Conservation (phyloP, 2,888 invertebrate genomes). For the Glyphotaelius pellucidus region DNA sequence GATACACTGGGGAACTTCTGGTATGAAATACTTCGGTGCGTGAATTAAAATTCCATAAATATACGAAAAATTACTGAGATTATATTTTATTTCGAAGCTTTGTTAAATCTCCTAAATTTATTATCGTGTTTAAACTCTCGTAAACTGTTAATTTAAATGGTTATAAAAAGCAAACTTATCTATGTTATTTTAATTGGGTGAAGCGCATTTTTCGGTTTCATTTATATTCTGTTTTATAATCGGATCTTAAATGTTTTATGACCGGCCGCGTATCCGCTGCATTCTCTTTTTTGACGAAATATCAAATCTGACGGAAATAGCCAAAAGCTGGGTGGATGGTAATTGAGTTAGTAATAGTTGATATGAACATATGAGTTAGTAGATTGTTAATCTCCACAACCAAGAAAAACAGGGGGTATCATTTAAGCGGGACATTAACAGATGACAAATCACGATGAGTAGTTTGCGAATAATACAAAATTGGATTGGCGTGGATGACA, state of each 20-base stretch:
- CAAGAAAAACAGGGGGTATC: background rate
- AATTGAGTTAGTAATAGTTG: background rate
- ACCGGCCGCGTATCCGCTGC: background rate
- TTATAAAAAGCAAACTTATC: constrained; percentile 43
- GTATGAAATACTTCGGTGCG: constrained; percentile 9
- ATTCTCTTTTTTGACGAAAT: constrained; percentile 2
- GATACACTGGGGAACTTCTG: background rate
- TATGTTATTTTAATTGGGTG: constrained; percentile 40
- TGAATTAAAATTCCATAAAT: constrained; percentile 41
- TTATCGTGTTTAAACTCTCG: constrained; percentile 45
- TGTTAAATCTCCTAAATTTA: constrained; percentile 28
- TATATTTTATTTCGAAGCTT: background rate
- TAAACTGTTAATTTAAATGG: constrained; percentile 44
- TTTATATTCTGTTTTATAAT: constrained; percentile 41
- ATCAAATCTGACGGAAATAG: background rate
- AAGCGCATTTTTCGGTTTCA: constrained; percentile 23
- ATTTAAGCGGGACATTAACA: background rate
- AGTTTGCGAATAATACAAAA: background rate
- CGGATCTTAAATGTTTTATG: constrained; percentile 36
- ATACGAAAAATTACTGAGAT: constrained; percentile 24
- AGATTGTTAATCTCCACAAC: background rate
- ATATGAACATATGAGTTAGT: background rate
- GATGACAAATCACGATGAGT: background rate
- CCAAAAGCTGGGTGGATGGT: background rate
- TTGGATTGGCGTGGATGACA: background rate